Percentiles rank a stretch among this genome's conserved stretches.
phyloP scores from a whole-genome alignment of 1,140 invertebrate genomes.

The Rhagoletis pomonella region DNA sequence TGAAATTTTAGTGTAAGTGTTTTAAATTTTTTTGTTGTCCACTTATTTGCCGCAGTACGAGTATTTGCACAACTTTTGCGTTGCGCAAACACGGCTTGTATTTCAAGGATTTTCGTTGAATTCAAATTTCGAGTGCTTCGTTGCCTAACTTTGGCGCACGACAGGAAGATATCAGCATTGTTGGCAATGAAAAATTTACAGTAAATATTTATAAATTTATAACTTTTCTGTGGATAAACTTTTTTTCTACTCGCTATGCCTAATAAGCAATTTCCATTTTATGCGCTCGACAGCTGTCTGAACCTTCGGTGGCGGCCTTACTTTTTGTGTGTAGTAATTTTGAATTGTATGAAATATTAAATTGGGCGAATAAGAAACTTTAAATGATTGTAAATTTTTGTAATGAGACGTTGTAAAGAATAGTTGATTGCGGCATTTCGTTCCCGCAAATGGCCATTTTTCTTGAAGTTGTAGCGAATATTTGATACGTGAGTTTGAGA shows the following conservation, averaged over 20 bases:
- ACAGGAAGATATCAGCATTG: background rate
- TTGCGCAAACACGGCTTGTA: background rate
- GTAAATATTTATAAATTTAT: background rate
- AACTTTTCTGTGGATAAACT: background rate
- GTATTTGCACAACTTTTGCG: background rate
- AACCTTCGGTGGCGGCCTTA: background rate
- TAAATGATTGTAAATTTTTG: background rate
- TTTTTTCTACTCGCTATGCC: background rate
- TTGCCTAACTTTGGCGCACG: background rate
- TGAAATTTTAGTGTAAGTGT: background rate
- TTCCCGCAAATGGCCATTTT: too few relatives aligned
- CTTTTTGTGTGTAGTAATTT: background rate
- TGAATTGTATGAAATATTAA: background rate
- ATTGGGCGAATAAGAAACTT: background rate
- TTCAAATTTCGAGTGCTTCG: background rate
- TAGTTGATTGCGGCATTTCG: too few relatives aligned
- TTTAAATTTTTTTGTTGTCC: too few relatives aligned
- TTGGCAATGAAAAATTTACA: background rate
- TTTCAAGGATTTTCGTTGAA: background rate
- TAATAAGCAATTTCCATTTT: slow-evolving; percentile 40
- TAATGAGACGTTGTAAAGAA: background rate
- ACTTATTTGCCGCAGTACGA: too few relatives aligned
- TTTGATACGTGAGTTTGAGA: too few relatives aligned
- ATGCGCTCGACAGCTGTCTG: background rate
- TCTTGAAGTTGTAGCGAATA: too few relatives aligned